Percentiles rank a stretch among this genome's conserved stretches.
These are phyloP conservation scores for Atherix ibis DNA, from an alignment of 2,888 invertebrate species.

Conservation along the genomic window DNA sequence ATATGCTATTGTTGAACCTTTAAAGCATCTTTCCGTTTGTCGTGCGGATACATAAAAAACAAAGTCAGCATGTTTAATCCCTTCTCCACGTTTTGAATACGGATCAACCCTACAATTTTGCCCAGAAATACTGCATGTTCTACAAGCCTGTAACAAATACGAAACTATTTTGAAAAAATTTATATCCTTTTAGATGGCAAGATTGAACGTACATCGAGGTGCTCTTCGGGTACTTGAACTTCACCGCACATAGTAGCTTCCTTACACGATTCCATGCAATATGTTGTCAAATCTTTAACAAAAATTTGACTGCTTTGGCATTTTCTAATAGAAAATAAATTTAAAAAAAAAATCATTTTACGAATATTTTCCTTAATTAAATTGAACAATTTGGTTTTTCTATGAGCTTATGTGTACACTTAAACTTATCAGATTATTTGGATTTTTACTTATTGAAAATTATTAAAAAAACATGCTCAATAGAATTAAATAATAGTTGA, in stretches of 20 bases:
- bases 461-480: too few species aligned
- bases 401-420: too few species aligned
- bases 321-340: conserved; percentile 44
- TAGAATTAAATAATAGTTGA: too few species aligned
- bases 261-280: conserved; percentile 76
- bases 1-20: conserved; percentile 86
- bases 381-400: too few species aligned
- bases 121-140: conserved; percentile 74
- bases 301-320: conserved; percentile 79
- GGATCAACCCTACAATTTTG: conserved; percentile 54
- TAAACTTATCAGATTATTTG: too few species aligned
- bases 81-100: conserved; percentile 41
- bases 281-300: conserved; percentile 65
- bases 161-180: too few species aligned
- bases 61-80: conserved; percentile 77
- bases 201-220: conserved; percentile 64
- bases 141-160: conserved; percentile 59
- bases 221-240: conserved; percentile 79
- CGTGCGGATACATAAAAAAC: conserved; percentile 93
- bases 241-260: conserved; percentile 89
- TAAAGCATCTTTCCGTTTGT: conserved; percentile 81
- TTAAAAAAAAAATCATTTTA: too few species aligned
- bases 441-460: too few species aligned
- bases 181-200: conserved; percentile 1
- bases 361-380: too few species aligned